phyloP scores from a whole-genome alignment of 1,140 invertebrate genomes.

The Drosophila navojoa region DNA sequence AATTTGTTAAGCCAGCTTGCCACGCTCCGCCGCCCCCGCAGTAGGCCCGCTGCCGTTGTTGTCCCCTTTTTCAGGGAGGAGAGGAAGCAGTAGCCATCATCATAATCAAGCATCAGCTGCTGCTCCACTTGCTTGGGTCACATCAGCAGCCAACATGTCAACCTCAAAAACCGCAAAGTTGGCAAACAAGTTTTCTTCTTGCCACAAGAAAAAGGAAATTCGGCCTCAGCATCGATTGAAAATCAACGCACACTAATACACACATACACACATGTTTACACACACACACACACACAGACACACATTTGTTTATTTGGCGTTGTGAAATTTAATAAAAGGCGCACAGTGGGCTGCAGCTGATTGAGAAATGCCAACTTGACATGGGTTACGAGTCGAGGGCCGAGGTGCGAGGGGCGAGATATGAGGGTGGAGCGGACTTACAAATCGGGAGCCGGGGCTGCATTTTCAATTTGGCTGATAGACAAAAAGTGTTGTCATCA shows the following conservation, averaged over 20 bases:
- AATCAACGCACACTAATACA: conserved; percentile 67
- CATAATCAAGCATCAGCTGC: conserved; percentile 77
- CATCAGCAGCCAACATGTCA: conserved; percentile 81
- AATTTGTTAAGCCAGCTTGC: conserved; percentile 34
- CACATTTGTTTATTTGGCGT: conserved; percentile 59
- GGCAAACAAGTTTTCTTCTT: conserved; percentile 69
- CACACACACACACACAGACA: conserved; percentile 14
- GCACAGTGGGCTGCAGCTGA: conserved; percentile 64
- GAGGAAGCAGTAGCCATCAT: conserved; percentile 54
- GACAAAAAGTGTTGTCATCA: conserved; percentile 38
- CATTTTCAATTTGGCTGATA: conserved; percentile 12
- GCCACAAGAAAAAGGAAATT: conserved; percentile 50
- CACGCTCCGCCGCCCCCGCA: background rate
- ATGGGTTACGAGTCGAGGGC: conserved; percentile 32
- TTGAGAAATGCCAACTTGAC: conserved; percentile 42
- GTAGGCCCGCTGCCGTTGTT: background rate
- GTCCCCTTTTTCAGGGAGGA: conserved; percentile 1
- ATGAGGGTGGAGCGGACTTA: background rate
- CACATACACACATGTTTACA: conserved; percentile 13
- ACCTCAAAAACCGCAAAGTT: conserved; percentile 81
- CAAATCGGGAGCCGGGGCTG: background rate
- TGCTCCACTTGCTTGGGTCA: conserved; percentile 69
- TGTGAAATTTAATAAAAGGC: conserved; percentile 65
- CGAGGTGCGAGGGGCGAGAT: no score
- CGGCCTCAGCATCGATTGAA: conserved; percentile 69